Evolutionary conservation across 2,797 vertebrate species (phyloP).

Genomic region (Pantherophis alleghaniensis): DNA sequence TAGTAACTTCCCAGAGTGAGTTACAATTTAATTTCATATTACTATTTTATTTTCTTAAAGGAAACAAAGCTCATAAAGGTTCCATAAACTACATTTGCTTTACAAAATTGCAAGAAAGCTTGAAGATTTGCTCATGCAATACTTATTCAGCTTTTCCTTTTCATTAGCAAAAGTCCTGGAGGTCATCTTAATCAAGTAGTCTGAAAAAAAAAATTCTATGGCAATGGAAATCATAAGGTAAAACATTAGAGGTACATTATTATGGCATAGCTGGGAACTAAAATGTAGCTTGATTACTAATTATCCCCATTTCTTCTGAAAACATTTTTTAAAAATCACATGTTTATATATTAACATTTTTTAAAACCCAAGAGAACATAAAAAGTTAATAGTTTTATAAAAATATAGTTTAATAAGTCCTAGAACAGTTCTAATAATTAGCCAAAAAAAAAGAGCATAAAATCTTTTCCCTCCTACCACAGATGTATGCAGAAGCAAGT

Average conservation of each 20-base stretch:
- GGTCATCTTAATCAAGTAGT: conserved; percentile 21
- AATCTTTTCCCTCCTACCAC: background rate
- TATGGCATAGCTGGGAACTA: background rate
- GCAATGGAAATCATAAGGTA: conserved; percentile 1
- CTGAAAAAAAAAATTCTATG: background rate
- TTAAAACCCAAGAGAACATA: background rate
- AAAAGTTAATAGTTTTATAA: background rate
- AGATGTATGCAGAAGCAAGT: background rate
- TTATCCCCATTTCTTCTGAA: background rate
- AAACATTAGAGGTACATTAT: background rate
- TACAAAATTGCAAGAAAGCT: conserved; percentile 11
- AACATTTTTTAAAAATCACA: background rate
- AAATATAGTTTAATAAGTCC: conserved; percentile 2
- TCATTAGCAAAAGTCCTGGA: conserved; percentile 12
- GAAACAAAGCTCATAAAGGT: background rate
- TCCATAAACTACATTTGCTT: background rate
- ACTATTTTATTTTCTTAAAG: background rate
- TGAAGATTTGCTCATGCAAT: conserved; percentile 13
- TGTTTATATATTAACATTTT: background rate
- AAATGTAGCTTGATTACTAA: conserved; percentile 8
- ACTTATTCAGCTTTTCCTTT: conserved; percentile 12
- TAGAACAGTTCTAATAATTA: background rate
- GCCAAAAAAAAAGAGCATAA: background rate
- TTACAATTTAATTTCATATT: background rate
- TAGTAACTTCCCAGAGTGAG: background rate